Percentiles rank a stretch among this genome's conserved stretches.
Conservation (phyloP, 2,797 vertebrate species). For the Lophura swinhoii region DNA sequence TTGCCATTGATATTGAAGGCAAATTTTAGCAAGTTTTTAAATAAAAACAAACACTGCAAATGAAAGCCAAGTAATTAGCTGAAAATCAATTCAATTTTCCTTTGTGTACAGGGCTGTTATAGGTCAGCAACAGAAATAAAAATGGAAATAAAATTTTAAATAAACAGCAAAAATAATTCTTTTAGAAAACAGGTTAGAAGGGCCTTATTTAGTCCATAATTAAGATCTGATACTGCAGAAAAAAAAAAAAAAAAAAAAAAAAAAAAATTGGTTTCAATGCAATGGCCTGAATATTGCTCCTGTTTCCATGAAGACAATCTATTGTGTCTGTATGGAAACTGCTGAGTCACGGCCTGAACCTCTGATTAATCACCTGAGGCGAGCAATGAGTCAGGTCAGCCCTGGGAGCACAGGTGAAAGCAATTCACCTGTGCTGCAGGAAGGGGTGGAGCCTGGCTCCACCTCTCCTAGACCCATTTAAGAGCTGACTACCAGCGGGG, state of each 20-base stretch:
- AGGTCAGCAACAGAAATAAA: background rate
- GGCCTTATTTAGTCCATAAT: background rate
- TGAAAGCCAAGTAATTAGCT: slow-evolving; percentile 12
- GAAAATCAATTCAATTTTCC: background rate
- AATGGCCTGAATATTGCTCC: background rate
- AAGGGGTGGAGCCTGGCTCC: no score
- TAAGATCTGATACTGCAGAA: background rate
- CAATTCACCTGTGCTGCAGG: no score
- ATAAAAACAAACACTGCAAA: background rate
- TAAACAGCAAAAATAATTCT: background rate
- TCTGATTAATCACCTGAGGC: no score
- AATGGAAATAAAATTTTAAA: slow-evolving; percentile 8
- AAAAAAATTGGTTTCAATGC: rapidly evolving
- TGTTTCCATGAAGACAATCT: background rate
- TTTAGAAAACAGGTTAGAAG: background rate
- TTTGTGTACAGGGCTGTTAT: background rate
- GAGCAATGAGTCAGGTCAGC: no score
- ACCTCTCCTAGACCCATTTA: no score
- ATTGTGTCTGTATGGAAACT: background rate
- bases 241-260: background rate
- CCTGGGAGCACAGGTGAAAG: no score
- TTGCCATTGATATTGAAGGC: background rate
- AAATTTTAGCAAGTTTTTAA: background rate
- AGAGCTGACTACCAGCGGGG: no score
- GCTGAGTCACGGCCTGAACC: no score